These are phyloP conservation scores for Sphaeramia orbicularis DNA, from an alignment of 2,797 vertebrate genomes.

Conservation along the genomic window DNA sequence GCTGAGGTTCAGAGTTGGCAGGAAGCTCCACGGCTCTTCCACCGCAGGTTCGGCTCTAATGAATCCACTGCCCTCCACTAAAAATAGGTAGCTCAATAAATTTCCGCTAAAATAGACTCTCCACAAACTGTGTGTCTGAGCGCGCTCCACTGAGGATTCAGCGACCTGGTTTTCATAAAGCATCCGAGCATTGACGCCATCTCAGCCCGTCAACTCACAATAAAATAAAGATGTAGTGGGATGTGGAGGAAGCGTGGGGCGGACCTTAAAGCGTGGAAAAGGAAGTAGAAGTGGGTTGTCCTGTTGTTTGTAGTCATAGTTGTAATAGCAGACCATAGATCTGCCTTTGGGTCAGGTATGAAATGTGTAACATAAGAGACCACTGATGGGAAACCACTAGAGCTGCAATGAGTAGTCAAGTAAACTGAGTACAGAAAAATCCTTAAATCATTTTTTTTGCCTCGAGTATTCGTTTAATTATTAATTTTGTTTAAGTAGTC, in stretches of 20 bases:
- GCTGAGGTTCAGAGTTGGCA: slow-evolving; percentile 22
- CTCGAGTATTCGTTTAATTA: too few species aligned
- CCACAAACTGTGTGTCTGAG: slow-evolving; percentile 3
- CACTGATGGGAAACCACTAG: too few species aligned
- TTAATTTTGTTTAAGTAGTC: too few species aligned
- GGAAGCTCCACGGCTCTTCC: slow-evolving; percentile 14
- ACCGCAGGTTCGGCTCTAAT: slow-evolving; percentile 17
- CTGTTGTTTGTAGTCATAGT: background rate
- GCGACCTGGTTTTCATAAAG: slow-evolving; percentile 47
- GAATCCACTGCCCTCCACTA: slow-evolving; percentile 30
- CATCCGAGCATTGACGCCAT: slow-evolving; percentile 11
- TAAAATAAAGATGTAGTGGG: slow-evolving; percentile 22
- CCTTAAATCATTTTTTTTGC: too few species aligned
- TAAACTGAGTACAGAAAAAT: too few species aligned
- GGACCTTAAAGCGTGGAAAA: background rate
- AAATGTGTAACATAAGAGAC: too few species aligned
- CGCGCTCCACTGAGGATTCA: slow-evolving; percentile 26
- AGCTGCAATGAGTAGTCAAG: too few species aligned
- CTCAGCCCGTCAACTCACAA: slow-evolving; percentile 24
- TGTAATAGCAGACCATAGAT: background rate
- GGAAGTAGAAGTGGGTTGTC: background rate
- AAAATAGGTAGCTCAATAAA: slow-evolving; percentile 50
- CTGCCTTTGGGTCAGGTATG: background rate
- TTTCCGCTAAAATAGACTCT: slow-evolving; percentile 35
- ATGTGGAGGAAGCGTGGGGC: slow-evolving; percentile 10